Base-by-base conservation (phyloP, 2,888 invertebrate genomes). In the Drosophila fungiperda region DNA sequence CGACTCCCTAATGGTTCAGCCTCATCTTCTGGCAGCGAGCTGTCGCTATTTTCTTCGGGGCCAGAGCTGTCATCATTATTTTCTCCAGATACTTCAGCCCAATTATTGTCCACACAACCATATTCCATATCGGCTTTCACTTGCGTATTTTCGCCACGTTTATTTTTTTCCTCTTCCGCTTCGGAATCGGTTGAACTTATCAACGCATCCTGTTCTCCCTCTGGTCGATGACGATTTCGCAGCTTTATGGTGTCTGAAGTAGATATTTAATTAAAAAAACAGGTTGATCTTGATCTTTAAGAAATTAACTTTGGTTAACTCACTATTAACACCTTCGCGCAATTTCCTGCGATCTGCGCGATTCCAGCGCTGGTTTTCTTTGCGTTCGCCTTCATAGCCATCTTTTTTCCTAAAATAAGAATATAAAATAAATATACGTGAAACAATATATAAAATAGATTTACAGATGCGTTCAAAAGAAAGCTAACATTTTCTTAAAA, bases 361-460 rank as follows among this genome's bases (percentile, higher is more conserved):
- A 71, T 87, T 91, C 93, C 93, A 93, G 23, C 92, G 89, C 6
- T 80, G 83, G 52, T 91, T 87, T 67, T 93, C 93, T 40, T 84
- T 91, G 6, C 92, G 91, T 73, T 93, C 93, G 29, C 91, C 93
- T 20, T 91, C 92, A 67, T 91, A 93, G 0, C 93, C 93, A 15
- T 93, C 93, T 20, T 87, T 89, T 90, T 93, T 93, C 93, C 93
- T 93, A 26, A 1, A 67, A 55, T 5, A 35, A 38, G 26, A 6
- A 32, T 6, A n/a, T 23, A 12, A 36, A 36, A 36, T 36, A 36
- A 36, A 12, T 9, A 62, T 35, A 54, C 64, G n/a, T 20, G 11
- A 9, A 45, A 9, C 9, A n/a, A 12, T 49, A 9, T n/a, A 40
- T 40, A 35, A 17, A 8, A 12, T 12, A 0, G 0, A n/a, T n/a